These are phyloP conservation scores for Thalassoma bifasciatum DNA, from an alignment of 2,113 vertebrate species.

Conservation along the genomic window DNA sequence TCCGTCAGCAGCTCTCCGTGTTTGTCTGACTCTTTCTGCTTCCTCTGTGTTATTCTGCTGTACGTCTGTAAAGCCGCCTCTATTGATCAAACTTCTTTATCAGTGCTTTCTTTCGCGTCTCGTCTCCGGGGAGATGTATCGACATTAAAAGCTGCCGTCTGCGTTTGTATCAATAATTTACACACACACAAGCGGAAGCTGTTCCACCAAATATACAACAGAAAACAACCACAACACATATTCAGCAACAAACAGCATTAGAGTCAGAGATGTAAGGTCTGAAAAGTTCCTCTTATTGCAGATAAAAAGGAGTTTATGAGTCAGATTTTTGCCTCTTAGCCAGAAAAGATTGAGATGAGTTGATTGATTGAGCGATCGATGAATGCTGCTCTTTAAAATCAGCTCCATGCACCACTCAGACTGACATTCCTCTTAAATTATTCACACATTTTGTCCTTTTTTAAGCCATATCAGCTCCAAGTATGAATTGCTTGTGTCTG, in stretches of 20 bases:
- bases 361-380: constrained; percentile 15
- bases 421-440: neutral
- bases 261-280: neutral
- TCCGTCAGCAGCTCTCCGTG: neutral
- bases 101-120: constrained; percentile 13
- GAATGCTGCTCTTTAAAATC: constrained; percentile 21
- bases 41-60: neutral
- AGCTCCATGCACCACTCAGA: neutral
- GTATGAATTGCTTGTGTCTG: too few relatives aligned
- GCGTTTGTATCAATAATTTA: constrained; percentile 78
- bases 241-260: neutral
- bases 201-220: constrained; percentile 42
- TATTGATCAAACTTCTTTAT: constrained; percentile 46
- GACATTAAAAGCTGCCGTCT: constrained; percentile 60
- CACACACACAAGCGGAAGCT: constrained; percentile 15
- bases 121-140: constrained; percentile 61
- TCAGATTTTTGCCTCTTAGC: neutral
- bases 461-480: neutral
- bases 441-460: neutral
- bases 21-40: neutral
- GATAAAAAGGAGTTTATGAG: neutral
- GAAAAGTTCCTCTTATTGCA: constrained; percentile 7
- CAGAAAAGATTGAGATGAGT: neutral
- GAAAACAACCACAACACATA: constrained; percentile 27
- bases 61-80: constrained; percentile 19